Evolutionary conservation across 2,113 vertebrate genomes (phyloP), one percentile per base, ranked within the genome.

Genomic region (Vicugna pacos): DNA sequence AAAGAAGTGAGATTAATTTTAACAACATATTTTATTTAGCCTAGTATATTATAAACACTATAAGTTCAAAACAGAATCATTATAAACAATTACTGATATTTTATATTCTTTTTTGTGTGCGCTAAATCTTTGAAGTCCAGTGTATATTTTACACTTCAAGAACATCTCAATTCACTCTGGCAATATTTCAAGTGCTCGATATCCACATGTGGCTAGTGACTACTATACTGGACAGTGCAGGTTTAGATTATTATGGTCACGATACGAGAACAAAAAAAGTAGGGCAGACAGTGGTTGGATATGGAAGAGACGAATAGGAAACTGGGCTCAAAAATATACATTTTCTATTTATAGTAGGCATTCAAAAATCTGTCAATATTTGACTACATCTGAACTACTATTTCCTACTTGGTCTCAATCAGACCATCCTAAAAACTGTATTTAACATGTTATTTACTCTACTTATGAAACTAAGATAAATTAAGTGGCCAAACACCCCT

Each of bases 141-240:
- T 87, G 26, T 70, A 28, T 32, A 93, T 35, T 79, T 93, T 93
- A 86, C 13, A 93, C 12, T 86, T 77, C 60, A 16, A 92, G 16
- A 72, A 72, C 42, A 92, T 38, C 35, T 48, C 30, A 67, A 30
- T 48, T 77, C 60, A 67, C 62, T 86, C 10, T 86, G 48, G 35
- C 48, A 48, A 86, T 64, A 79, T 69, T 77, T 69, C 30, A 93
- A 77, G 72, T 86, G 22, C 22, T 70, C 64, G 30, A 82, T 12
- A 73, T 32, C 46, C 17, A 64, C 8, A 50, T 62, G 5, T 62
- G 56, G 26, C 67, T 38, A 73, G 50, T 56, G 58, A 28, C 48
- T 76, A 65, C 70, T 56, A 42, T 56, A 65, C 28, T 50, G n/a
- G 48, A 64, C 58, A 42, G 26, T 65, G 14, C 14, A 64, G 69